Evolutionary conservation across 2,113 vertebrate genomes (phyloP), one percentile per base, ranked within the genome.

Genomic region (Rhodinocichla rosea): DNA sequence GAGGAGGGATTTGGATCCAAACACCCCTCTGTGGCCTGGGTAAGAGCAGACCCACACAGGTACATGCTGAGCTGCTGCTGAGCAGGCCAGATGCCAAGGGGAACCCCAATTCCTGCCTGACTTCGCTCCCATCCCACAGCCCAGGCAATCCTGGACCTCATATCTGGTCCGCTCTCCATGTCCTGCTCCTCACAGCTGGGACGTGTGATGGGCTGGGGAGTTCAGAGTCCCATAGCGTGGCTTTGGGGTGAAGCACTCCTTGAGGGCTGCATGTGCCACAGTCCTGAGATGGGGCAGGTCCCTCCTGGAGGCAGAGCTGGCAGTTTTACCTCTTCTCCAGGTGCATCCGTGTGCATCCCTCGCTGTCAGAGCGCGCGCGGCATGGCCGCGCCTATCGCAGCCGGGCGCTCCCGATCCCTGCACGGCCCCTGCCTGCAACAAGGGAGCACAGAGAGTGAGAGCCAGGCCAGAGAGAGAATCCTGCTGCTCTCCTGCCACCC

Each of bases 261-360:
- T 3, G 1, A 73, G 80, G 47, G 20, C 7, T 60, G 42, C 35
- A 14, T 2, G 5, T 6, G 57, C 8, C 35, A 37, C 6, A 3
- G 49, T 5, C 3, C 2, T 24, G 63, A 37, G 42, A n/a, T 14
- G 62, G 47, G 40, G 60, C 40, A 73, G 18, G 60, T 55, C 40
- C 49, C 64, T 82, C 15, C 92, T 42, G 3, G 2, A 22, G 50
- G 68, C 69, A 62, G 39, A 2, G 35, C 45, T 35, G 67, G n/a
- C 33, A 79, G 40, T 22, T 92, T 95, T 96, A 97, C 93, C 93
- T 95, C 60, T 80, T 80, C 52, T 93, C 50, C 87, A 32, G 1
- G 13, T 15, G 75, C 79, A 40, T 93, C 88, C 15, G 35, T 30
- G 73, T 6, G 77, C 89, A 86, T 96, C 85, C 63, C 82, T 22